These are phyloP conservation scores for Embidobia sp. DNA, from an alignment of 2,888 invertebrate species.

Conservation along the genomic window DNA sequence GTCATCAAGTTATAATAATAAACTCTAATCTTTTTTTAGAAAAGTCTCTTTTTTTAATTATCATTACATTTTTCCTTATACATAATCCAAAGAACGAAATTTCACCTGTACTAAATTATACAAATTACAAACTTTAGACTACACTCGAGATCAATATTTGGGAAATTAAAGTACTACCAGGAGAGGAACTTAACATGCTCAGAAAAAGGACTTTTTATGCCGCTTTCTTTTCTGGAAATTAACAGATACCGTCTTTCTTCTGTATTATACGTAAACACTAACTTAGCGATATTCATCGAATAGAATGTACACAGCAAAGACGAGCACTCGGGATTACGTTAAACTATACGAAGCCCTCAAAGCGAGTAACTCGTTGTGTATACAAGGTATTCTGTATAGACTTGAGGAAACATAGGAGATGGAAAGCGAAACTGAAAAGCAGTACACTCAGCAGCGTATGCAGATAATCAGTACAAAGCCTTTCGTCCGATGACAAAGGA, in stretches of 20 bases:
- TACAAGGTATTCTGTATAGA: slow-evolving; percentile 71
- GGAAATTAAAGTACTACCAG: no score
- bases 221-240: no score
- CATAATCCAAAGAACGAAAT: no score
- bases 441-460: slow-evolving; percentile 72
- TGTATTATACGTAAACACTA: slow-evolving; percentile 37
- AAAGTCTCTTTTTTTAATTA: no score
- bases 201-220: no score
- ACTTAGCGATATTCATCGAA: slow-evolving; percentile 57
- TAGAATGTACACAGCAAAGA: slow-evolving; percentile 68
- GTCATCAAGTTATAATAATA: no score
- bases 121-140: no score
- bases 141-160: no score
- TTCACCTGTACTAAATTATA: no score
- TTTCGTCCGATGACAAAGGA: slow-evolving; percentile 76
- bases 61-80: no score
- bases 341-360: slow-evolving; percentile 74
- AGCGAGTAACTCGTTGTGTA: slow-evolving; percentile 69
- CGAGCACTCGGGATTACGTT: slow-evolving; percentile 72
- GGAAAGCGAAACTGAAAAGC: slow-evolving; percentile 72
- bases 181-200: no score
- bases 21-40: no score
- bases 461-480: slow-evolving; percentile 79
- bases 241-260: slow-evolving; percentile 37
- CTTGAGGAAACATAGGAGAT: slow-evolving; percentile 61